phyloP scores from a whole-genome alignment of 2,113 vertebrate species.

The Cisticola juncidis region DNA sequence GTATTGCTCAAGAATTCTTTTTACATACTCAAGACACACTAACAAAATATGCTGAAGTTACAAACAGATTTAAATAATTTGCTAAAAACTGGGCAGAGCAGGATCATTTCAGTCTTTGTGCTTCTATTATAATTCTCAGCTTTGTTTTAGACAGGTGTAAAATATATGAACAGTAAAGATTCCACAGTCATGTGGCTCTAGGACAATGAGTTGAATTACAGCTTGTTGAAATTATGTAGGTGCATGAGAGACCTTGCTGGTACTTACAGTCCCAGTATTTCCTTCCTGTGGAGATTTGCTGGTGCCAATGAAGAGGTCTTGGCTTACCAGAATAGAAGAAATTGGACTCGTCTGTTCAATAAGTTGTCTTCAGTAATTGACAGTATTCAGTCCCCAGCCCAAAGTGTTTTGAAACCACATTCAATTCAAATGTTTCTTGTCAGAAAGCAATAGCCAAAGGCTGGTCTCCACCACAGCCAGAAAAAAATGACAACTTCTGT shows the following conservation, averaged over 20 bases:
- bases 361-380: neutral
- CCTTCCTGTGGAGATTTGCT: neutral
- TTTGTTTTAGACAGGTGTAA: neutral
- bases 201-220: neutral
- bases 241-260: fast-evolving
- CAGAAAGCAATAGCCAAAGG: neutral
- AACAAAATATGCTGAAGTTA: neutral
- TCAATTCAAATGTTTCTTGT: neutral
- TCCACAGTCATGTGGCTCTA: neutral
- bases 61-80: neutral
- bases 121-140: neutral
- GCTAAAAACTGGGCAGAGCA: neutral
- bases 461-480: neutral
- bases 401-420: neutral
- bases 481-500: neutral
- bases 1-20: neutral
- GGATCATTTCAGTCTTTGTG: neutral
- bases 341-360: neutral
- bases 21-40: neutral
- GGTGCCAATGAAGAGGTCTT: neutral
- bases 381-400: neutral
- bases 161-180: neutral
- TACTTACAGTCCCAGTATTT: neutral
- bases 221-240: neutral
- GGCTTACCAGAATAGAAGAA: neutral